Conservation (phyloP, 2,888 invertebrate species). For the Listrodromus nycthemerus region DNA sequence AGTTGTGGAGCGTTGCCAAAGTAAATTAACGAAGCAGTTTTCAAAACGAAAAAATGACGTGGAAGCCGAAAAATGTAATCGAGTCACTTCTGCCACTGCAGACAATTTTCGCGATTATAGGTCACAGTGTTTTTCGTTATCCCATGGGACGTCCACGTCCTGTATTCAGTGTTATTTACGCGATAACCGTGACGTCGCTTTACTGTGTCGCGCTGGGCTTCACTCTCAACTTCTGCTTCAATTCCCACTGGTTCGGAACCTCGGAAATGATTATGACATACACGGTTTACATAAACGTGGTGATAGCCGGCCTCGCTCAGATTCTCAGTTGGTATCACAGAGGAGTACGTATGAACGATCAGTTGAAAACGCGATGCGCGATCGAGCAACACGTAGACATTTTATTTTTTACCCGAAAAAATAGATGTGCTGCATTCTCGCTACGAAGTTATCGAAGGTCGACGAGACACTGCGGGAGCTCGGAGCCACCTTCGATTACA, state of each 20-base stretch:
- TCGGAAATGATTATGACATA: slow-evolving; percentile 14
- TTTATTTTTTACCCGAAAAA: not conserved
- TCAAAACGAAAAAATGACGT: slow-evolving; percentile 20
- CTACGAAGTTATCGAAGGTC: slow-evolving; percentile 12
- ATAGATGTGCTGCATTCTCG: not conserved
- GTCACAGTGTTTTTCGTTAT: slow-evolving; percentile 46
- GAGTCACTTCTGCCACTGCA: slow-evolving; percentile 28
- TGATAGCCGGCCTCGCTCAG: not conserved
- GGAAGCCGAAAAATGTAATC: slow-evolving; percentile 33
- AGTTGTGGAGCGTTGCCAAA: not conserved
- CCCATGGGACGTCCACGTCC: slow-evolving; percentile 20
- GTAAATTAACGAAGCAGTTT: not conserved
- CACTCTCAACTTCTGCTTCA: slow-evolving; percentile 10
- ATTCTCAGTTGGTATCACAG: slow-evolving; percentile 11
- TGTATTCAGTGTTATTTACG: slow-evolving; percentile 13
- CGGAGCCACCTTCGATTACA: slow-evolving; percentile 34
- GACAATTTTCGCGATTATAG: slow-evolving; percentile 27
- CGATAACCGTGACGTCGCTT: slow-evolving; percentile 4
- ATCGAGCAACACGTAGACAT: not conserved
- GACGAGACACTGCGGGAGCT: slow-evolving; percentile 50
- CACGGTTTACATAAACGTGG: slow-evolving; percentile 5
- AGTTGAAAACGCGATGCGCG: not conserved
- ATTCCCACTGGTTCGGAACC: slow-evolving; percentile 4
- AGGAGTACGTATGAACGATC: not conserved
- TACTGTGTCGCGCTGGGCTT: not conserved